Percentiles rank a stretch among this genome's conserved stretches.
Conservation (phyloP, 2,113 vertebrate genomes). For the Entosphenus tridentatus region DNA sequence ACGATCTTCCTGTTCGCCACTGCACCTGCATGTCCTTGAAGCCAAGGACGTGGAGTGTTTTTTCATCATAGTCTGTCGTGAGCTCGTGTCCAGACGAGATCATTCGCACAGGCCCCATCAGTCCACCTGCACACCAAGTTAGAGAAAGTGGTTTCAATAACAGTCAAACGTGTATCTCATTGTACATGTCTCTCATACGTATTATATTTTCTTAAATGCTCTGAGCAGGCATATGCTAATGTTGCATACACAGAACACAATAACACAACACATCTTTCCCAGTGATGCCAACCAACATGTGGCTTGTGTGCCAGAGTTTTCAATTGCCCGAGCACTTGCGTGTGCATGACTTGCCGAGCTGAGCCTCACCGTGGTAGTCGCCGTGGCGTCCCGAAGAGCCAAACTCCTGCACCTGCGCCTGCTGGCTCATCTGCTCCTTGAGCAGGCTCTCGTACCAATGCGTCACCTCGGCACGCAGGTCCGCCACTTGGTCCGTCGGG, state of each 20-base stretch:
- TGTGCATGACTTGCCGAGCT: no score
- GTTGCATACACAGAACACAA: no score
- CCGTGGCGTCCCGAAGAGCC: conserved; percentile 71
- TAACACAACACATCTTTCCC: no score
- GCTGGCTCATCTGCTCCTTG: conserved; percentile 94
- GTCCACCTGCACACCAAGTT: conserved; percentile 35
- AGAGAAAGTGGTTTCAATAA: conserved; percentile 6
- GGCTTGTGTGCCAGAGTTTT: no score
- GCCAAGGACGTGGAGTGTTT: conserved; percentile 80
- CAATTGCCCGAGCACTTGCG: no score
- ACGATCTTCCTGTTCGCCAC: no score
- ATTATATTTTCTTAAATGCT: no score
- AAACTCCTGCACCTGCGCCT: conserved; percentile 95
- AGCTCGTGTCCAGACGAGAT: conserved; percentile 95
- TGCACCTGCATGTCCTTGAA: conserved; percentile 98
- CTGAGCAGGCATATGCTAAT: no score
- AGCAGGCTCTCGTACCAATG: conserved; percentile 98
- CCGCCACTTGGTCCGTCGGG: conserved; percentile 88
- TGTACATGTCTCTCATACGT: no score
- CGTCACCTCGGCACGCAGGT: conserved; percentile 84
- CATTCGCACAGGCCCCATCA: conserved; percentile 96
- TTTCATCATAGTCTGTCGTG: conserved; percentile 95
- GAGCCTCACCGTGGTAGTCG: conserved; percentile 20
- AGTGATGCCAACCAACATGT: no score
- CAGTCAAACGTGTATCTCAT: no score